Conservation (phyloP, 2,113 vertebrate species). For the Tenrec ecaudatus region DNA sequence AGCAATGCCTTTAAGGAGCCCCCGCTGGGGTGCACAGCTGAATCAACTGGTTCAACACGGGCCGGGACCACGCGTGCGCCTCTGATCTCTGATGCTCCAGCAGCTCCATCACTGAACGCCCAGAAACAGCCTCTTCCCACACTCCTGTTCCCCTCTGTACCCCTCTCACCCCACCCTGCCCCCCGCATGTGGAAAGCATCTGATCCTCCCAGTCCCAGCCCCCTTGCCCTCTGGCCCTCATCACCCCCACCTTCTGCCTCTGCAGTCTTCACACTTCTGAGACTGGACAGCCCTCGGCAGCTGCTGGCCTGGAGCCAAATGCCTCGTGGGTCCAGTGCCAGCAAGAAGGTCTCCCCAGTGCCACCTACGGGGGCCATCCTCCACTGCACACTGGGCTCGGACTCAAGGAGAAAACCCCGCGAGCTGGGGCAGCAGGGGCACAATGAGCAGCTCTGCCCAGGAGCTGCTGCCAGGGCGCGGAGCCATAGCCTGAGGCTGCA, state of each 20-base stretch:
- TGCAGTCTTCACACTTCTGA: neutral
- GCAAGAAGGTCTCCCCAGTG: neutral
- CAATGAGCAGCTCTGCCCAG: neutral
- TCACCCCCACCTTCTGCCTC: neutral
- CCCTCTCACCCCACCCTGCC: neutral
- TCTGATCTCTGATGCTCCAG: neutral
- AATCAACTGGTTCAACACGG: too few relatives aligned
- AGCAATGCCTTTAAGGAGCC: too few relatives aligned
- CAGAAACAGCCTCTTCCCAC: neutral
- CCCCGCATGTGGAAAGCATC: neutral
- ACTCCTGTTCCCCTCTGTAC: neutral
- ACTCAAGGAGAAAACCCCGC: neutral
- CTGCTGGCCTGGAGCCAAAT: neutral
- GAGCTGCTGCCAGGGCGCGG: constrained; percentile 19
- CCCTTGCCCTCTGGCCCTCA: neutral
- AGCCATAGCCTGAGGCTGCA: neutral
- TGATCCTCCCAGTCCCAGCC: neutral
- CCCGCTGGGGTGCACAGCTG: too few relatives aligned
- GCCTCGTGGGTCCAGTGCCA: neutral
- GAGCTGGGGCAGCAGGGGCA: neutral
- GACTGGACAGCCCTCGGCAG: neutral
- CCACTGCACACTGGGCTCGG: neutral
- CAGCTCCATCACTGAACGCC: neutral
- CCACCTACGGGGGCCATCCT: neutral
- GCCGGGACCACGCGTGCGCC: too few relatives aligned